phyloP scores from a whole-genome alignment of 2,888 invertebrate genomes.

The Boloria euphrosyne region DNA sequence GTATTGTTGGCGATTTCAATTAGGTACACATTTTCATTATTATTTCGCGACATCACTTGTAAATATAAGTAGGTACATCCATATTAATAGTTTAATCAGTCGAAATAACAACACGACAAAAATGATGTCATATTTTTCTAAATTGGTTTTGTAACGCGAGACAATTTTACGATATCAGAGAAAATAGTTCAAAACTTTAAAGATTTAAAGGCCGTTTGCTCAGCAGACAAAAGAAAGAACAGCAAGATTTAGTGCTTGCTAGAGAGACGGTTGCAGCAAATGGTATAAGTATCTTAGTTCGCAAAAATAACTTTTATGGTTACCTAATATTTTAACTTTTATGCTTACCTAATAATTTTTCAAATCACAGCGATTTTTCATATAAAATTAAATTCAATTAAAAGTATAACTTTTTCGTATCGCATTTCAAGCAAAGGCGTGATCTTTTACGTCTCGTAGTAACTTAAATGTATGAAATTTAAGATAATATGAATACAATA shows the following conservation, averaged over 20 bases:
- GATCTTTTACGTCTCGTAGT: too few relatives aligned
- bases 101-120: background rate
- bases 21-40: too few relatives aligned
- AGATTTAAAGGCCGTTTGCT: slow-evolving; percentile 53
- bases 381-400: background rate
- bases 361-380: background rate
- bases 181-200: slow-evolving; percentile 51
- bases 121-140: slow-evolving; percentile 3
- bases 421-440: too few relatives aligned
- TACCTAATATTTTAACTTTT: slow-evolving; percentile 22
- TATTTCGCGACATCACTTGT: too few relatives aligned
- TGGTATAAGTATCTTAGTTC: slow-evolving; percentile 32
- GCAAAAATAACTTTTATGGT: slow-evolving; percentile 28
- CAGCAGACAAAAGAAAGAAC: slow-evolving; percentile 52
- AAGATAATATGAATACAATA: background rate
- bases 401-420: background rate
- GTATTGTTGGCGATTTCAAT: too few relatives aligned
- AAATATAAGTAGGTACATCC: too few relatives aligned
- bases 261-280: slow-evolving; percentile 45
- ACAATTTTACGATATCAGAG: slow-evolving; percentile 40
- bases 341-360: slow-evolving; percentile 23
- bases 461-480: background rate
- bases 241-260: slow-evolving; percentile 50
- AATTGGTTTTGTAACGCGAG: slow-evolving; percentile 27
- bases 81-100: too few relatives aligned